A percentile compares a stretch with the other conserved stretches of the same genome.
Conservation (phyloP, 2,113 vertebrate species). For the Xiphophorus couchianus region DNA sequence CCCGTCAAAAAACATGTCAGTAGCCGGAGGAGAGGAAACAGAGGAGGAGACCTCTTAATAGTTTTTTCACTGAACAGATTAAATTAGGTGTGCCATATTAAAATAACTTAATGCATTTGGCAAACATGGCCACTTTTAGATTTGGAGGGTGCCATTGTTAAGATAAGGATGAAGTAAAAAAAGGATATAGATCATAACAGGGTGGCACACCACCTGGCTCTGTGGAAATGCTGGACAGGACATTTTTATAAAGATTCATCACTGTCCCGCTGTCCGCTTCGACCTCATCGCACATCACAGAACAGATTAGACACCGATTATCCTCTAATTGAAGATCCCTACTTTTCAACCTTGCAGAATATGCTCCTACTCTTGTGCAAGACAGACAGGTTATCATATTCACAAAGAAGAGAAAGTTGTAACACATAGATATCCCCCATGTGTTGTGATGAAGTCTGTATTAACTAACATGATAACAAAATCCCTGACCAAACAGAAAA, state of each 20-base stretch:
- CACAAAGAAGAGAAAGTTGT: slow-evolving; percentile 13
- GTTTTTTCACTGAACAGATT: slow-evolving; percentile 40
- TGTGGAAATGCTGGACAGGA: slow-evolving; percentile 65
- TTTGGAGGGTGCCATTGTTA: slow-evolving; percentile 1
- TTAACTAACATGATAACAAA: slow-evolving; percentile 17
- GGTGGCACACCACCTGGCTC: slow-evolving; percentile 58
- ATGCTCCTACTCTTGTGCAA: slow-evolving; percentile 44
- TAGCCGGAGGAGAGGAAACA: slow-evolving; percentile 53
- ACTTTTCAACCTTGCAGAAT: slow-evolving; percentile 75
- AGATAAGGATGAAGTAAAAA: slow-evolving; percentile 9
- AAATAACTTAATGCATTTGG: slow-evolving; percentile 11
- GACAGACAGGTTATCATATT: slow-evolving; percentile 46
- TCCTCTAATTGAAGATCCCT: slow-evolving; percentile 76
- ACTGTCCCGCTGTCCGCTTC: slow-evolving; percentile 76
- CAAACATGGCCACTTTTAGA: slow-evolving; percentile 4
- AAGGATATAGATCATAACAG: slow-evolving; percentile 32
- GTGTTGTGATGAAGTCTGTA: slow-evolving; percentile 18
- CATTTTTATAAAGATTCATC: slow-evolving; percentile 77
- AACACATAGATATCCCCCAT: slow-evolving; percentile 20
- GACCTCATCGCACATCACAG: slow-evolving; percentile 78
- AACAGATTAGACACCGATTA: slow-evolving; percentile 78
- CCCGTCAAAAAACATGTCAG: slow-evolving; percentile 68
- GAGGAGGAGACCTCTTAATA: slow-evolving; percentile 56
- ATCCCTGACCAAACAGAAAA: slow-evolving; percentile 16
- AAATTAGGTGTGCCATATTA: slow-evolving; percentile 15